phyloP scores from a whole-genome alignment of 2,888 invertebrate genomes.

The Cataglyphis livida region DNA sequence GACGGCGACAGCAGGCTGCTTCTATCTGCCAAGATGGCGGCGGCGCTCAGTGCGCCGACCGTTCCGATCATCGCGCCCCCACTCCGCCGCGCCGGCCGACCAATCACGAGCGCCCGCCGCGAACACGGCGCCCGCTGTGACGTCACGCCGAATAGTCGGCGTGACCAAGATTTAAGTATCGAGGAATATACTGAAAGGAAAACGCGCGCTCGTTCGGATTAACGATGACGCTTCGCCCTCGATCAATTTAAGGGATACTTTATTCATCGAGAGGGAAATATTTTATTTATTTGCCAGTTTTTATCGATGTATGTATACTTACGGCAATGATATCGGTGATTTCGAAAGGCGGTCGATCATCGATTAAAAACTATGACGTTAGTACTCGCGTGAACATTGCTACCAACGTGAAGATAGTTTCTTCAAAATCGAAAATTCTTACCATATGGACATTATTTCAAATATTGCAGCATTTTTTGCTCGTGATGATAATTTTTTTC shows the following conservation, averaged over 20 bases:
- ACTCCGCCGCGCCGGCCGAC: neutral
- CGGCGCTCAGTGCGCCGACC: conserved; percentile 59
- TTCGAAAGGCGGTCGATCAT: neutral
- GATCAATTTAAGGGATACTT: neutral
- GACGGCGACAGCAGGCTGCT: conserved; percentile 78
- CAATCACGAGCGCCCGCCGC: conserved; percentile 5
- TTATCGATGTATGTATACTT: neutral
- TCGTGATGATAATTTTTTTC: neutral
- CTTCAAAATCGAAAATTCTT: neutral
- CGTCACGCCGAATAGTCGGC: conserved; percentile 9
- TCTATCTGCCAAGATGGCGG: conserved; percentile 80
- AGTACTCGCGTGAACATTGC: neutral
- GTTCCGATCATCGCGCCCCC: neutral
- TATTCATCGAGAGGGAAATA: neutral
- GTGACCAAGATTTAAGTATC: neutral
- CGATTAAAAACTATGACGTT: conserved; percentile 20
- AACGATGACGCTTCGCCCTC: neutral
- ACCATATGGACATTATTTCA: neutral
- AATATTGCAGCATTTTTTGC: neutral
- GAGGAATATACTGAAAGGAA: neutral
- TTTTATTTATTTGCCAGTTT: neutral
- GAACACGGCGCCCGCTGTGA: neutral
- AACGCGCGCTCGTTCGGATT: neutral
- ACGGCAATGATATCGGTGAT: neutral
- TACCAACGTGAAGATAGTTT: conserved; percentile 16